phyloP scores from a whole-genome alignment of 2,888 invertebrate species.

The Gryllus longicercus region DNA sequence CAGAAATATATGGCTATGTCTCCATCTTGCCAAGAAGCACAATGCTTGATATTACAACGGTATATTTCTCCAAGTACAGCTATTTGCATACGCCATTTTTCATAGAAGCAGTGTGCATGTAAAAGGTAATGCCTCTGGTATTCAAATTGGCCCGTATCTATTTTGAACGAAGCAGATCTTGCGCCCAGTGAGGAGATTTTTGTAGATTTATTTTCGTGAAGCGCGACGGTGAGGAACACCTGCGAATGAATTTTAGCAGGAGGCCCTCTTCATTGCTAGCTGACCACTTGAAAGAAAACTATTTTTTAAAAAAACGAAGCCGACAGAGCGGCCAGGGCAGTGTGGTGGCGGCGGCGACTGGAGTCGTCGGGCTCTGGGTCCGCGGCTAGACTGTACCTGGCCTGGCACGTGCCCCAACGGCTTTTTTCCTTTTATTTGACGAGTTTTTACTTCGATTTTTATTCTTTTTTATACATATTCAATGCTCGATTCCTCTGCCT shows the following conservation, averaged over 20 bases:
- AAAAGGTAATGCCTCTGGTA: neutral
- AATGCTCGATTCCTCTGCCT: neutral
- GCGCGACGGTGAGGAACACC: neutral
- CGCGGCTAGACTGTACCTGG: neutral
- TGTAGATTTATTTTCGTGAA: neutral
- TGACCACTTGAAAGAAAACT: neutral
- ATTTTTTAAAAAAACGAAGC: neutral
- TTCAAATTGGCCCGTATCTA: constrained; percentile 1
- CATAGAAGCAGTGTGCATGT: neutral
- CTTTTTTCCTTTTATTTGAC: neutral
- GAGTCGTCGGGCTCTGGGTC: neutral
- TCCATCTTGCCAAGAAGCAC: neutral
- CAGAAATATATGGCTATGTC: constrained; percentile 8
- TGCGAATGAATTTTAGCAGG: constrained; percentile 5
- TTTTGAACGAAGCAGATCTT: constrained; percentile 17
- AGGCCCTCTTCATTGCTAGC: constrained; percentile 4
- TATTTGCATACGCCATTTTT: constrained; percentile 1
- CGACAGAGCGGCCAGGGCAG: neutral
- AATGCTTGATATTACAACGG: neutral
- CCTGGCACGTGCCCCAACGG: neutral
- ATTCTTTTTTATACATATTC: constrained; percentile 9
- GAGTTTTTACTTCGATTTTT: neutral
- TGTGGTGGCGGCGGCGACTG: neutral
- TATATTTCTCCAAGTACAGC: constrained; percentile 1
- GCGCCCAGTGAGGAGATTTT: neutral